Evolutionary conservation across 30 jellyfish, hydroid and myxozoan genomes (phyloP).

Genomic region (Aurelia sp.): DNA sequence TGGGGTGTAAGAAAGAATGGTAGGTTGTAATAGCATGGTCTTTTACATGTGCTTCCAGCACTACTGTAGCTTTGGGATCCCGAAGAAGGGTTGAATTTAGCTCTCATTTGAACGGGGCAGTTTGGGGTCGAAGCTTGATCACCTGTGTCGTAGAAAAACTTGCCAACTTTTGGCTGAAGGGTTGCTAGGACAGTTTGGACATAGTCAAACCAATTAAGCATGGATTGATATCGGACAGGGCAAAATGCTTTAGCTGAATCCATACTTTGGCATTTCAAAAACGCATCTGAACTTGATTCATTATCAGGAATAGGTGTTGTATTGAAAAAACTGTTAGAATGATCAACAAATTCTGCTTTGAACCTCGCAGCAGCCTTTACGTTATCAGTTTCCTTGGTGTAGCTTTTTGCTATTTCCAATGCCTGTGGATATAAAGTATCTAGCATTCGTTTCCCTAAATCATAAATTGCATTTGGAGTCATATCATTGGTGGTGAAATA

Average conservation of each 20-base stretch:
- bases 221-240: conserved; percentile 90
- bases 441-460: conserved; percentile 75
- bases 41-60: conserved; percentile 76
- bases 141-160: conserved; percentile 77
- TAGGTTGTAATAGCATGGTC: conserved; percentile 77
- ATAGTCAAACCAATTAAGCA: conserved; percentile 89
- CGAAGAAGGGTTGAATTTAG: conserved; percentile 93
- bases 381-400: conserved; percentile 51
- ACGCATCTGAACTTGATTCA: conserved; percentile 85
- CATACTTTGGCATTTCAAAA: conserved; percentile 74
- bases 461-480: conserved; percentile 71
- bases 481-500: conserved; percentile 84
- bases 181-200: conserved; percentile 62
- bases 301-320: conserved; percentile 84
- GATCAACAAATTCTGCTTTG: conserved; percentile 62
- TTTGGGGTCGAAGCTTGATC: conserved; percentile 83
- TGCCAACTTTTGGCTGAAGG: conserved; percentile 76
- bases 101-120: conserved; percentile 92
- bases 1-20: conserved; percentile 90
- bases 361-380: conserved; percentile 67
- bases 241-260: conserved; percentile 78
- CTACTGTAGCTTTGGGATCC: conserved; percentile 94
- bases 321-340: conserved; percentile 74
- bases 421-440: conserved; percentile 80
- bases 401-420: conserved; percentile 56